A percentile compares a stretch with the other conserved stretches of the same genome.
phyloP scores from a whole-genome alignment of 2,888 invertebrate genomes.

The Melanotus villosus region DNA sequence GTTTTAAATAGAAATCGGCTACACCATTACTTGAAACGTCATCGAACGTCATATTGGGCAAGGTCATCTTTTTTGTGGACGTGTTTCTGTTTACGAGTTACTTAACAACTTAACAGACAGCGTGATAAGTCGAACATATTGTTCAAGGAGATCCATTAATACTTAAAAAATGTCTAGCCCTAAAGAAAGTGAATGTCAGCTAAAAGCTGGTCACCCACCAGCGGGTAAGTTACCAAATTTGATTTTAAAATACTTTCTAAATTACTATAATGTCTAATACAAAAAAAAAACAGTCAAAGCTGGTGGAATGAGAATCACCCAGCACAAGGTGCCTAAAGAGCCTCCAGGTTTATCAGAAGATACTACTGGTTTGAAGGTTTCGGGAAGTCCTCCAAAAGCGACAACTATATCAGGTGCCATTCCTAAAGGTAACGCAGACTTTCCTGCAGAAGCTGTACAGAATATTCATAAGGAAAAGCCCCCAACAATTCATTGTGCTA shows the following conservation, averaged over 20 bases:
- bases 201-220: constrained; percentile 91
- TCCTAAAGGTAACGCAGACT: constrained; percentile 88
- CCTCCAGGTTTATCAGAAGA: constrained; percentile 79
- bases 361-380: constrained; percentile 81
- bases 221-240: constrained; percentile 78
- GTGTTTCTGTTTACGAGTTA: constrained; percentile 34
- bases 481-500: constrained; percentile 75
- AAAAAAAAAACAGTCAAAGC: constrained; percentile 80
- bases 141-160: constrained; percentile 20
- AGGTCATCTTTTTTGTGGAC: constrained; percentile 32
- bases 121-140: constrained; percentile 27
- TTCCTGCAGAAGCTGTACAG: constrained; percentile 90
- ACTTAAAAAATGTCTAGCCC: constrained; percentile 68
- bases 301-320: constrained; percentile 93
- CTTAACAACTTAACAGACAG: neutral
- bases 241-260: constrained; percentile 33
- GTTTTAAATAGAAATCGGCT: too few relatives aligned
- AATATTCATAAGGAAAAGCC: constrained; percentile 84
- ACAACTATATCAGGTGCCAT: constrained; percentile 85
- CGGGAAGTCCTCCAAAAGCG: constrained; percentile 83
- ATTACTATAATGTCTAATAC: neutral
- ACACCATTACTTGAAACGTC: constrained; percentile 14
- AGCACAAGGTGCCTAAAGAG: constrained; percentile 82
- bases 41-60: constrained; percentile 24
- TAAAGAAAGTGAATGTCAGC: constrained; percentile 77